phyloP scores from a whole-genome alignment of 2,888 invertebrate species.

The Emmelina monodactyla region DNA sequence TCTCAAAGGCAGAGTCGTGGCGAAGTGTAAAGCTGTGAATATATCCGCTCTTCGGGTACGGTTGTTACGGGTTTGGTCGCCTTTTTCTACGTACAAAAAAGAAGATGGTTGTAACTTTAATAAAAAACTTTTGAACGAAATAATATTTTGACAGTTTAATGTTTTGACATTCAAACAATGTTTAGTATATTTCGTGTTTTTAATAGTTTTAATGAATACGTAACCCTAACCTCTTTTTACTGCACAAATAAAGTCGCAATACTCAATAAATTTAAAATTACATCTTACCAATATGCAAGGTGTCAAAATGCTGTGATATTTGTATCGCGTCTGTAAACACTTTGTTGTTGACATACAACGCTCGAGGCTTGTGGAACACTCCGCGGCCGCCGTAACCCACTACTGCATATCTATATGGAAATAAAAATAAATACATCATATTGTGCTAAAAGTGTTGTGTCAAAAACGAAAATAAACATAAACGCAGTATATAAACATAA shows the following conservation, averaged over 20 bases:
- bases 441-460: no score
- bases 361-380: conserved; percentile 75
- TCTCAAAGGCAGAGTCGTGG: conserved; percentile 77
- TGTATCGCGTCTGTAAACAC: conserved; percentile 72
- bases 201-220: no score
- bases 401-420: conserved; percentile 85
- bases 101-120: no score
- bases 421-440: no score
- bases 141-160: no score
- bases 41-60: conserved; percentile 61
- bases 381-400: conserved; percentile 84
- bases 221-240: no score
- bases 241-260: not conserved
- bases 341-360: conserved; percentile 74
- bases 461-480: no score
- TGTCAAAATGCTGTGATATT: conserved; percentile 72
- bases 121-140: no score
- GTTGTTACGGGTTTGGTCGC: conserved; percentile 29
- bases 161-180: no score
- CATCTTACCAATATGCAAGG: conserved; percentile 69
- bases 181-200: no score
- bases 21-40: conserved; percentile 78
- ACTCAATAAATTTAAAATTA: not conserved
- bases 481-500: no score
- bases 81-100: conserved; percentile 38